A percentile compares a stretch with the other conserved stretches of the same genome.
phyloP scores from a whole-genome alignment of 2,113 vertebrate species.

The Lycaon pictus region DNA sequence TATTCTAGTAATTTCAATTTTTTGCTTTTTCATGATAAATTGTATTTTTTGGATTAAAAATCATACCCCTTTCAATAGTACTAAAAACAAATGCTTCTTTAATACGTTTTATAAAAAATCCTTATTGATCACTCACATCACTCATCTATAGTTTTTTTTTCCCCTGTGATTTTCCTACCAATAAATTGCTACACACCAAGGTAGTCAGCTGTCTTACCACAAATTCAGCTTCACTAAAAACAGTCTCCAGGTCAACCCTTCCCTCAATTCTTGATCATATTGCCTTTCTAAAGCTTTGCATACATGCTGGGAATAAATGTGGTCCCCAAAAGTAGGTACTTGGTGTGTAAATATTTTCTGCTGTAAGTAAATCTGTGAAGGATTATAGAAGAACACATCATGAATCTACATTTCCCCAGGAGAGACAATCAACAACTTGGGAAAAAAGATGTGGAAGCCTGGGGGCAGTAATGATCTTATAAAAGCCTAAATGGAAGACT shows the following conservation, averaged over 20 bases:
- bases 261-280: neutral
- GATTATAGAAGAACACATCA: neutral
- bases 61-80: neutral
- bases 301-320: neutral
- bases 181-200: neutral
- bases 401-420: neutral
- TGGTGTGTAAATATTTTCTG: neutral
- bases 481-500: neutral
- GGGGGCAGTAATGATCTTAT: neutral
- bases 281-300: neutral
- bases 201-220: neutral
- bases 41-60: neutral
- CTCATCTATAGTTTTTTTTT: neutral
- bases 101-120: neutral
- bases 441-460: neutral
- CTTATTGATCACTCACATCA: neutral
- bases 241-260: neutral
- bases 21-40: neutral
- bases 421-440: neutral
- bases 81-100: neutral
- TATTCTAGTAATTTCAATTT: neutral
- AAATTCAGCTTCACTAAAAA: neutral
- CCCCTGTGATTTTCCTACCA: neutral
- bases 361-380: neutral
- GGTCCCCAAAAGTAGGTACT: neutral